phyloP scores from a whole-genome alignment of 2,888 invertebrate genomes.

The Diplolepis rosae region DNA sequence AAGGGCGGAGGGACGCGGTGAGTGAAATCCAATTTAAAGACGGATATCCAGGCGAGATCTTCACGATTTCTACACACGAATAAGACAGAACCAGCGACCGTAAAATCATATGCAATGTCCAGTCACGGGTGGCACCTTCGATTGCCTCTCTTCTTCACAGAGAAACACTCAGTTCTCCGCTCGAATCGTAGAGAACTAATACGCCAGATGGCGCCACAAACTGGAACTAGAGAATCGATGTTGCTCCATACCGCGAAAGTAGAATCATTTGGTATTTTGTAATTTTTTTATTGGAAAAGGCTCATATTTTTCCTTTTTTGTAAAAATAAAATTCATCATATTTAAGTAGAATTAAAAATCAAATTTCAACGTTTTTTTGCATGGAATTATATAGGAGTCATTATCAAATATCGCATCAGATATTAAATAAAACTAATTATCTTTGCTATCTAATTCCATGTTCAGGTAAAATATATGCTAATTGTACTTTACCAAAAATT shows the following conservation, averaged over 20 bases:
- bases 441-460: too few species aligned
- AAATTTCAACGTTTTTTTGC: too few species aligned
- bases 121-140: constrained; percentile 73
- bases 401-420: too few species aligned
- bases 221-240: constrained; percentile 54
- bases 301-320: too few species aligned
- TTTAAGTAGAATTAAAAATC: too few species aligned
- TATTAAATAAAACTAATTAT: too few species aligned
- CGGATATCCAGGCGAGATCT: constrained; percentile 73
- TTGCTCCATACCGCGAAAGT: not conserved
- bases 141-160: constrained; percentile 56
- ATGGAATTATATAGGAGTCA: too few species aligned
- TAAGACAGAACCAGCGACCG: constrained; percentile 69
- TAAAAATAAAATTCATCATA: too few species aligned
- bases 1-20: constrained; percentile 54
- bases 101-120: constrained; percentile 74
- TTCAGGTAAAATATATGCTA: too few species aligned
- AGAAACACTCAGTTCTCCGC: constrained; percentile 52
- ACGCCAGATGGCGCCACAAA: constrained; percentile 64
- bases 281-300: not conserved
- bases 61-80: constrained; percentile 74
- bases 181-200: constrained; percentile 44
- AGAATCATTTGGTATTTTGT: not conserved
- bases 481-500: too few species aligned
- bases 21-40: constrained; percentile 73